Percentiles rank a stretch among this genome's conserved stretches.
phyloP scores from a whole-genome alignment of 1,140 invertebrate species.

The Patella vulgata region DNA sequence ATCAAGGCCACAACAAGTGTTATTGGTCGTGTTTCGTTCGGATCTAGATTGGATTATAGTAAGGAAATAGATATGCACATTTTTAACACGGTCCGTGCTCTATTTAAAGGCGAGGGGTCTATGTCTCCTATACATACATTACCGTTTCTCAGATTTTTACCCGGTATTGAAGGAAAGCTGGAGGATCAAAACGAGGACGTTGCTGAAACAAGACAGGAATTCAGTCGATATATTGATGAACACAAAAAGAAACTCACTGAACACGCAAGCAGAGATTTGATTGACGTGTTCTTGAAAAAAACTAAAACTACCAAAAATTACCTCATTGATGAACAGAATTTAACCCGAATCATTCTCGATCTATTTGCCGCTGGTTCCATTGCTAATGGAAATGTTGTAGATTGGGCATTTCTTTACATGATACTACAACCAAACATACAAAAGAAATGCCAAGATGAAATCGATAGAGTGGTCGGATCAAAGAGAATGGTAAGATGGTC shows the following conservation, averaged over 20 bases:
- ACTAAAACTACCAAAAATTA: conserved; percentile 1
- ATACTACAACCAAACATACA: conserved; percentile 79
- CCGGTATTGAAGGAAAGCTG: conserved; percentile 25
- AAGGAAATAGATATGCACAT: conserved; percentile 51
- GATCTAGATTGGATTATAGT: conserved; percentile 71
- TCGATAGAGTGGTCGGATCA: conserved; percentile 71
- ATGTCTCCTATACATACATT: conserved; percentile 1
- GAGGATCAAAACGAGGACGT: conserved; percentile 25
- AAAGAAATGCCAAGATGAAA: conserved; percentile 78
- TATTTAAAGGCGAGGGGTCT: too few species aligned
- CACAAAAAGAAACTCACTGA: conserved; percentile 61
- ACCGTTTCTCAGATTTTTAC: conserved; percentile 23
- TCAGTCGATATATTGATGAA: conserved; percentile 1
- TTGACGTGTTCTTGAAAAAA: conserved; percentile 24
- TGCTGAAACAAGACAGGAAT: conserved; percentile 21
- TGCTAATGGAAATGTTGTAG: conserved; percentile 83
- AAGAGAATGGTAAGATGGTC: conserved; percentile 8
- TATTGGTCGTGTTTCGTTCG: conserved; percentile 87
- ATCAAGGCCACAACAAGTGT: conserved; percentile 72
- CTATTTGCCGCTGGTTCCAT: conserved; percentile 90
- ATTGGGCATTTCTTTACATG: conserved; percentile 89
- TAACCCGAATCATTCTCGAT: conserved; percentile 70
- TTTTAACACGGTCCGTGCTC: not conserved
- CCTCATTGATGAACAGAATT: conserved; percentile 40
- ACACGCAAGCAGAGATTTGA: conserved; percentile 20